Evolutionary conservation across 2,797 vertebrate genomes (phyloP).

Genomic region (Coluber constrictor): DNA sequence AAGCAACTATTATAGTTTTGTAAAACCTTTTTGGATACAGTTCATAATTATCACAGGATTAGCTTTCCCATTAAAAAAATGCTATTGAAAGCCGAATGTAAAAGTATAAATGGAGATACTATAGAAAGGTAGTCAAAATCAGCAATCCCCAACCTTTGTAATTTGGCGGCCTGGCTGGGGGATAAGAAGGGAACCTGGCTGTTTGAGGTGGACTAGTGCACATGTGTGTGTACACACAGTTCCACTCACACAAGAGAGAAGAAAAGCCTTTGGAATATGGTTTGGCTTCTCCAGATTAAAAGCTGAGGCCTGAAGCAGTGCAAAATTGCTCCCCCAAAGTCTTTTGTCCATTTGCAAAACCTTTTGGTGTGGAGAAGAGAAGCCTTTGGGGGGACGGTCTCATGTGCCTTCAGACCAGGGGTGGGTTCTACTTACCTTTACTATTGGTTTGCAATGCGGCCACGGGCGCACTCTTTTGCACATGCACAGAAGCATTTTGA

Average conservation of each 20-base stretch:
- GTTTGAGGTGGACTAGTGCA: not conserved
- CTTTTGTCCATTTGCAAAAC: too few species aligned
- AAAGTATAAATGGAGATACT: not conserved
- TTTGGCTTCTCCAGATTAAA: too few species aligned
- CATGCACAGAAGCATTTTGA: too few species aligned
- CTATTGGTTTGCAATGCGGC: too few species aligned
- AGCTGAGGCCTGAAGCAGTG: too few species aligned
- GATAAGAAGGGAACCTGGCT: too few species aligned
- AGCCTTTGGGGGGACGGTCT: too few species aligned
- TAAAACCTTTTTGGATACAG: not conserved
- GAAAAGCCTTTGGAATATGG: not conserved
- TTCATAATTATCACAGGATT: not conserved
- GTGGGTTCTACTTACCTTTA: too few species aligned
- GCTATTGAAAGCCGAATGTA: not conserved
- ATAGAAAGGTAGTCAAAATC: not conserved
- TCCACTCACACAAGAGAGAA: not conserved
- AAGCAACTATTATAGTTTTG: not conserved
- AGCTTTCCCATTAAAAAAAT: not conserved
- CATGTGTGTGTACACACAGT: not conserved
- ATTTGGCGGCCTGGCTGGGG: not conserved
- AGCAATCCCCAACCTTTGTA: not conserved
- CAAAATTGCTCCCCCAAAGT: too few species aligned
- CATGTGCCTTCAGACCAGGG: too few species aligned
- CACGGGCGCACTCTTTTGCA: accelerated
- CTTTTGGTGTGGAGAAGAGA: too few species aligned